Evolutionary conservation across 2,797 vertebrate species (phyloP), one percentile per base, ranked within the genome.

Genomic region (Enteromius thamalakanensis): DNA sequence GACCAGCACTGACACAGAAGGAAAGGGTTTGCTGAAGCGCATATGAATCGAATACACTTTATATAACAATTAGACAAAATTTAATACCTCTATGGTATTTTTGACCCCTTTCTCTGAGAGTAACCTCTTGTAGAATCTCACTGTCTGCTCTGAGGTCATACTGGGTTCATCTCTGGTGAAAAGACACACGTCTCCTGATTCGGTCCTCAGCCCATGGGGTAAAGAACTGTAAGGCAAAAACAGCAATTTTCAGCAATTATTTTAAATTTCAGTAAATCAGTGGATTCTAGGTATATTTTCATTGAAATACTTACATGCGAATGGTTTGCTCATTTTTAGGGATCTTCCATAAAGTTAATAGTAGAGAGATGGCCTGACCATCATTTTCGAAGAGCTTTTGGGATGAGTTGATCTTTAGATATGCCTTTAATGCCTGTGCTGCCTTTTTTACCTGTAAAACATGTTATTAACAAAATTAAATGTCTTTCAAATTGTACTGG

Each of bases 141-240:
- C 95, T 0, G 96, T 97, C 89, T 99, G 96, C 1, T 99, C 97
- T 17, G 94, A 49, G 0, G 95, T 95, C 94, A 97, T 96, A 11
- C 95, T 93, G 55, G 95, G 96, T 76, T 99, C 97, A 78, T 99
- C 98, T 90, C 90, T 97, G 12, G 97, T 98, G 90, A 99, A 98
- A 2, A 99, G 94, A 89, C 98, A 99, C n/a, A 99, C 83, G 0
- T 99, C 97, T 4, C 92, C 87, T 0, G 94, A 92, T 67, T 96
- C 95, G 0, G 92, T 34, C 11, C 94, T 93, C 83, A 96, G 93
- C 29, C 92, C 89, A 82, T 98, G 94, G 37, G 98, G 97, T 89
- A 99, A 86, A 0, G 95, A 92, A 87, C 97, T 98, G 86, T 3
- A 71, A 37, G 0, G 6, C 10, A 71, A 47, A 47, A 14, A 40